A percentile compares a stretch with the other conserved stretches of the same genome.
These are phyloP conservation scores for Chrysochloris asiatica DNA, from an alignment of 2,113 vertebrate species.

Conservation along the genomic window DNA sequence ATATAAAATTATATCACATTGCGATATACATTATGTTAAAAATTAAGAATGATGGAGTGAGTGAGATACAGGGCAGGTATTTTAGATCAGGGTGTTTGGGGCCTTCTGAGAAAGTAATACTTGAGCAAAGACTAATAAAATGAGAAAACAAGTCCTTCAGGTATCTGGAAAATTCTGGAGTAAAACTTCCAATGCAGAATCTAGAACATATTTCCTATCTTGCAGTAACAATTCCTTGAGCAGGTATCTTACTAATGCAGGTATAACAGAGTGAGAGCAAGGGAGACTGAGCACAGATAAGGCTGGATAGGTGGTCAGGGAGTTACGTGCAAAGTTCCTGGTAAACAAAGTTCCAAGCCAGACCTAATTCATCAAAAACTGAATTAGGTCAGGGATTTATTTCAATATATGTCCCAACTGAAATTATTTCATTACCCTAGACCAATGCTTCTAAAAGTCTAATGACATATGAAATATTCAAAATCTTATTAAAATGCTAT, in stretches of 20 bases:
- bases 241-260: not conserved
- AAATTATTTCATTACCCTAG: not conserved
- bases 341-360: not conserved
- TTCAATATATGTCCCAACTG: not conserved
- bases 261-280: not conserved
- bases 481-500: not conserved
- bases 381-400: not conserved
- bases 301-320: not conserved
- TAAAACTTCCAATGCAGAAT: not conserved
- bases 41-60: not conserved
- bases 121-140: not conserved
- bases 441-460: not conserved
- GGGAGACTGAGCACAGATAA: not conserved
- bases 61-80: not conserved
- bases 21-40: not conserved
- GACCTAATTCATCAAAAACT: not conserved
- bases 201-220: not conserved
- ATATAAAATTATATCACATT: not conserved
- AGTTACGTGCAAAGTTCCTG: not conserved
- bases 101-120: not conserved
- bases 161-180: not conserved
- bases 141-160: not conserved
- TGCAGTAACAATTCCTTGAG: not conserved
- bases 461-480: not conserved
- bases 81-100: not conserved